phyloP scores from a whole-genome alignment of 2,797 vertebrate species.

The Leucoraja ocellata region DNA sequence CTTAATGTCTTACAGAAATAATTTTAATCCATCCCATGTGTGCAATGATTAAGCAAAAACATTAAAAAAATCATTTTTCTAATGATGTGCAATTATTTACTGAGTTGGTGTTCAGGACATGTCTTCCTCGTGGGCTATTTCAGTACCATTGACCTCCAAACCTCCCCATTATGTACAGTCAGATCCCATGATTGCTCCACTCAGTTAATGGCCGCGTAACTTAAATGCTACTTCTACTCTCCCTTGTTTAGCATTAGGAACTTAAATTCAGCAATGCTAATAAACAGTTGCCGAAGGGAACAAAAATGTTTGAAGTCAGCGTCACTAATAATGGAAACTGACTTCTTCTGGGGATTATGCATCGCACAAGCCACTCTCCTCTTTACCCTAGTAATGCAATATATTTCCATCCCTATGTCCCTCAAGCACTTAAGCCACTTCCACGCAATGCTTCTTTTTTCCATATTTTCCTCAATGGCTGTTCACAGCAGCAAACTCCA shows the following conservation, averaged over 20 bases:
- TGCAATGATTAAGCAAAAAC: neutral
- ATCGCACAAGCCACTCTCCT: too few species aligned
- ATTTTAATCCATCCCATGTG: neutral
- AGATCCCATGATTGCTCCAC: neutral
- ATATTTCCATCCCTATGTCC: neutral
- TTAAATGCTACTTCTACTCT: neutral
- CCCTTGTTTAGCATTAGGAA: neutral
- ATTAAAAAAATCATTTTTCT: neutral
- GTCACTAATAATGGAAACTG: neutral
- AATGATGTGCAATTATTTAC: neutral
- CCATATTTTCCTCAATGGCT: neutral
- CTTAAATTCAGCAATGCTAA: neutral
- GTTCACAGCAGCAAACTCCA: neutral
- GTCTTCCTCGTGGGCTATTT: neutral
- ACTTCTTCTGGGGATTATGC: neutral
- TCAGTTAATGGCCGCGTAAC: neutral
- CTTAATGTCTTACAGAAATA: neutral
- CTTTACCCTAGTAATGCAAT: neutral
- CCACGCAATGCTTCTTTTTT: neutral
- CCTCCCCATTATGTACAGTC: neutral
- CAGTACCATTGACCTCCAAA: neutral
- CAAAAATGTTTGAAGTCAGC: neutral
- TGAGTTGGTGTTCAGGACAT: too few species aligned
- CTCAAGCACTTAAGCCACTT: neutral
- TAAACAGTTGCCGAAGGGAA: too few species aligned